Evolutionary conservation across 37 sponge, comb jelly and placozoan species (phyloP), one percentile per base, ranked within the genome.

Genomic region (Axinella damicornis): DNA sequence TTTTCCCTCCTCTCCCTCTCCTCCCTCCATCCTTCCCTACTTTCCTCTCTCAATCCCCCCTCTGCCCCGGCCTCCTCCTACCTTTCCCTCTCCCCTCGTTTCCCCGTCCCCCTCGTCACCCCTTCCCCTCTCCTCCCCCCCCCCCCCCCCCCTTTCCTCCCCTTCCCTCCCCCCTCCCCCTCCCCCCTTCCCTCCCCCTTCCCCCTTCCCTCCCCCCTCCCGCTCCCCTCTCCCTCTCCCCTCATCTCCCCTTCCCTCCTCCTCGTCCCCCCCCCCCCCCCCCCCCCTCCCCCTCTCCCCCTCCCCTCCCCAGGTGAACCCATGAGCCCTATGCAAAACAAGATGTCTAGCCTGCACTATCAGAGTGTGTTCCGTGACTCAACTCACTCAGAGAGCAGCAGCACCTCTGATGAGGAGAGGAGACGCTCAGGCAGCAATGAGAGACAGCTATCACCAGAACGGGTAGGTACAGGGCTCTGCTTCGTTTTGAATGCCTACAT

Each of bases 381-480:
- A 4, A 31, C 72, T 35, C 72, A 31, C 2, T 73, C 81, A 0
- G 88, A 80, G 69, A 46, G 81, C 58, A 80, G 74, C 65, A 80
- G 74, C 60, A 70, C 64, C 5, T 79, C 73, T 12, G 88, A 87
- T 27, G 81, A 74, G 59, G 61, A 65, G 75, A 80, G 62, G 38
- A 83, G 84, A 65, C 39, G 88, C 2, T 87, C 87, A 20, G 88
- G 81, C 57, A 79, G 81, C n/a, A 54, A 39, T 19, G 88, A 87
- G 32, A 22, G 67, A 16, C 30, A 46, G 46, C 46, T 46, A 4
- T 46, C 46, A 46, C 46, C 46, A 46, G 46, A 46, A 46, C 46
- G 46, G n/a, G n/a, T n/a, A n/a, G n/a, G n/a, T n/a, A n/a, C n/a
- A n/a, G n/a, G n/a, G n/a, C n/a, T n/a, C n/a, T n/a, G n/a, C n/a